These are phyloP conservation scores for Drosophila elegans DNA, from an alignment of 1,140 invertebrate species.

Conservation along the genomic window DNA sequence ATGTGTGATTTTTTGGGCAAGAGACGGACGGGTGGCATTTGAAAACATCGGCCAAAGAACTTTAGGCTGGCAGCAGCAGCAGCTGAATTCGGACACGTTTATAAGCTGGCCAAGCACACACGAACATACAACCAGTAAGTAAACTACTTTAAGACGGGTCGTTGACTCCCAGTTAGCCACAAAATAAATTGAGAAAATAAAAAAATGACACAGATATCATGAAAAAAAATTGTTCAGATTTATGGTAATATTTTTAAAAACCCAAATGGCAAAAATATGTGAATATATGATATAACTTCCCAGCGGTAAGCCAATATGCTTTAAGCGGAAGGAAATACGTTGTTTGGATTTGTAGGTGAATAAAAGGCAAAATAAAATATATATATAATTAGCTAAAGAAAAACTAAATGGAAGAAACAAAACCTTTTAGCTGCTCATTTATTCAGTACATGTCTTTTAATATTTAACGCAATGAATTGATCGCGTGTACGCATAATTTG, in stretches of 20 bases:
- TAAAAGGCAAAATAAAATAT: too few species aligned
- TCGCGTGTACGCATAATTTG: not conserved
- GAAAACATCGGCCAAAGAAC: constrained; percentile 54
- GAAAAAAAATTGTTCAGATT: constrained; percentile 4
- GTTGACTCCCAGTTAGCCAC: constrained; percentile 27
- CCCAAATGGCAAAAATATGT: constrained; percentile 24
- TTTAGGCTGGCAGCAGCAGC: constrained; percentile 43
- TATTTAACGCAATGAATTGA: too few species aligned
- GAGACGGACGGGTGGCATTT: constrained; percentile 41
- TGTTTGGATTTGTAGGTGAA: too few species aligned
- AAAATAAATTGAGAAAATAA: not conserved
- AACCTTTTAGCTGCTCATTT: too few species aligned
- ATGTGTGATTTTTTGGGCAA: constrained; percentile 8
- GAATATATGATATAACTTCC: constrained; percentile 23
- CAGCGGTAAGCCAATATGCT: not conserved
- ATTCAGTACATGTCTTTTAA: not conserved
- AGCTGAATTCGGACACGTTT: constrained; percentile 53
- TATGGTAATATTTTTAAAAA: constrained; percentile 15
- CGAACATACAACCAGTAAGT: constrained; percentile 3
- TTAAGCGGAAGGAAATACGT: too few species aligned
- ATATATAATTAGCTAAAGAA: too few species aligned
- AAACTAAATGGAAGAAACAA: too few species aligned
- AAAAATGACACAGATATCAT: constrained; percentile 5
- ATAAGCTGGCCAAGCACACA: constrained; percentile 38
- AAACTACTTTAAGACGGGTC: constrained; percentile 45